Evolutionary conservation across 92 coral and sea anemone genomes (phyloP), one percentile per base, ranked within the genome.

Genomic region (Phenganax stokvisi): DNA sequence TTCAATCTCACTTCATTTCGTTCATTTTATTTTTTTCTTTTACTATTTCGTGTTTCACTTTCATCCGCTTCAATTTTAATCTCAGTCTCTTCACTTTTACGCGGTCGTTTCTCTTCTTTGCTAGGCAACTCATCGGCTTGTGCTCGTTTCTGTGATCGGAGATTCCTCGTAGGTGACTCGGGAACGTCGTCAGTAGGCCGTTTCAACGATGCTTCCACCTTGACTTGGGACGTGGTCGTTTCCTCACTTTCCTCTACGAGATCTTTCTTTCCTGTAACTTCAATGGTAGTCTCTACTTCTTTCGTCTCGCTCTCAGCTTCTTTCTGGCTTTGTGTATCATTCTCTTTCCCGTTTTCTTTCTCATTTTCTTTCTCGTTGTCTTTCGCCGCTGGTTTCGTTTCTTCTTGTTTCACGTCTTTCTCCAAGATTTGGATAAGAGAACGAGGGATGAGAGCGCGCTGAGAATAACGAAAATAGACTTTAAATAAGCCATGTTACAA

Each of bases 401-500:
- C 90, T 15, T 90, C 94, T 55, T 69, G 83, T 69, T 87, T 90
- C 28, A 60, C 71, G 12, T 90, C 99, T 87, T 96, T 96, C 51
- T 90, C 99, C 58, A 96, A 83, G 70, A 96, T 92, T 77, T 89
- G 99, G 12, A 96, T 88, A 11, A 96, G 87, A 6, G 99, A 92
- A 52, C 99, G 89, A 6, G 99, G 99, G 51, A 96, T 90, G 56
- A 90, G 96, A 8, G 99, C 99, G 8, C 99, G 92, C 99, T 96
- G 76, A 9, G 73, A 57, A 85, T 37, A 2, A 58, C 55, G 16
- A 66, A 53, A 60, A 9, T 25, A 12, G 17, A 57, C 17, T 57
- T n/a, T 57, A 7, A 57, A 57, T 11, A 11, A 12, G 63, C 17
- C 63, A 1, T 57, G 17, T 57, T 57, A 37, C 47, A 37, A 5